Base-by-base conservation (phyloP, 2,113 vertebrate genomes). In the Petrocephalus microphthalmus region DNA sequence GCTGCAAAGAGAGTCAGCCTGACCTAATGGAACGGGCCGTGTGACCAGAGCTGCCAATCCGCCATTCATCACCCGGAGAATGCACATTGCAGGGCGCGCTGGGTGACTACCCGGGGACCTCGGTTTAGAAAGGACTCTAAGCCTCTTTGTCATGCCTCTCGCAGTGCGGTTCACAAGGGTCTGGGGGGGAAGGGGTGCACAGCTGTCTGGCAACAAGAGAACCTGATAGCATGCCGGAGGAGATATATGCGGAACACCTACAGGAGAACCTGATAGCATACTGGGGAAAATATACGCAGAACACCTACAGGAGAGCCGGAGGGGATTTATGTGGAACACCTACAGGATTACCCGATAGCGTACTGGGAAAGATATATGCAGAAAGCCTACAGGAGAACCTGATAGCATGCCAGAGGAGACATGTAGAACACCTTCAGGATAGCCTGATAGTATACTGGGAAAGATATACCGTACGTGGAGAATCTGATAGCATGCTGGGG, bases 41-140 rank as follows among this genome's bases (percentile, higher is more conserved):
- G 90, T 89, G 88, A 90, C 90, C 87, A 88, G 89, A 91, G 89
- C 91, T 91, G 90, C 88, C 90, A 74, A 88, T 87, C 85, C 89
- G 86, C 88, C 89, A 88, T 88, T 89, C 85, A 88, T 54, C 84
- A 74, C 47, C 17, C 52, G 49, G 49, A 85, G 57, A 89, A 54
- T 49, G 81, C 83, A 87, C 89, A 89, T 90, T 90, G 90, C 13
- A 42, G 88, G 89, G 87, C 90, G 90, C 89, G 90, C 89, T 91
- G 91, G 86, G 52, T 90, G 88, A 89, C 89, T 92, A 90, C 90
- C 87, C 90, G 89, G 89, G 89, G 84, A 91, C 91, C 88, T 90
- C 87, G 90, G 90, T 90, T 92, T 91, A 91, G 88, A 90, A 87
- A 52, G 90, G 57, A 84, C 87, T 89, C 88, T 90, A 92, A 91